These are phyloP conservation scores for Drosophila falleni DNA, from an alignment of 2,888 invertebrate genomes.

Conservation along the genomic window DNA sequence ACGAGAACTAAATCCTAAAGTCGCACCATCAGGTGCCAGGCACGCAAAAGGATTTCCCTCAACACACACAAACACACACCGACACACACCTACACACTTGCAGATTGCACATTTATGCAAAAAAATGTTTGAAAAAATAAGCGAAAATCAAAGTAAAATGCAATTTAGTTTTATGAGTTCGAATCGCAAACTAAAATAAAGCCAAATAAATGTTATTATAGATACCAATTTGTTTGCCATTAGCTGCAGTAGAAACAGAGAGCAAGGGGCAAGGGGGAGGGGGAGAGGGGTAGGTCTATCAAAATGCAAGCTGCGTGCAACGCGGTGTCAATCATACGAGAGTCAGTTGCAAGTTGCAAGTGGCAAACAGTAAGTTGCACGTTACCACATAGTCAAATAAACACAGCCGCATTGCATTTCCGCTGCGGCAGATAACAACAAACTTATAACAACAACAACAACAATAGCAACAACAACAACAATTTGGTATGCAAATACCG, in stretches of 20 bases:
- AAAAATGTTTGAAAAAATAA: conserved; percentile 48
- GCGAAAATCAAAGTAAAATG: conserved; percentile 60
- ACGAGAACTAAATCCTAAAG: conserved; percentile 37
- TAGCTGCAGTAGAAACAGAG: conserved; percentile 4
- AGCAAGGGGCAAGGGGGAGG: background rate
- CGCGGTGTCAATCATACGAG: conserved; percentile 70
- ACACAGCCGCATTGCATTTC: conserved; percentile 67
- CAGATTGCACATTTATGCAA: conserved; percentile 54
- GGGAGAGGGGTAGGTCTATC: too few species aligned
- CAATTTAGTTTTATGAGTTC: conserved; percentile 72
- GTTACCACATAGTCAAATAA: conserved; percentile 45
- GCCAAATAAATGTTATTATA: conserved; percentile 60
- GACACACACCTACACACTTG: conserved; percentile 1
- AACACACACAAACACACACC: conserved; percentile 19
- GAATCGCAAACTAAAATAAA: conserved; percentile 28
- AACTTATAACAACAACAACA: conserved; percentile 23
- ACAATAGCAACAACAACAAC: conserved; percentile 31
- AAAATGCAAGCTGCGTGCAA: conserved; percentile 74
- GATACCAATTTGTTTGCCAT: conserved; percentile 63
- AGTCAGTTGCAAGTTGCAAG: conserved; percentile 31
- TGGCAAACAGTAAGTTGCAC: conserved; percentile 38
- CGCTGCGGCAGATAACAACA: conserved; percentile 70
- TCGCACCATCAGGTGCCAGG: conserved; percentile 66
- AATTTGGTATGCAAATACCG: conserved; percentile 68
- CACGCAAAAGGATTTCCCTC: conserved; percentile 50